A percentile compares a stretch with the other conserved stretches of the same genome.
Conservation (phyloP, 2,888 invertebrate genomes). For the Megamerina dolium region DNA sequence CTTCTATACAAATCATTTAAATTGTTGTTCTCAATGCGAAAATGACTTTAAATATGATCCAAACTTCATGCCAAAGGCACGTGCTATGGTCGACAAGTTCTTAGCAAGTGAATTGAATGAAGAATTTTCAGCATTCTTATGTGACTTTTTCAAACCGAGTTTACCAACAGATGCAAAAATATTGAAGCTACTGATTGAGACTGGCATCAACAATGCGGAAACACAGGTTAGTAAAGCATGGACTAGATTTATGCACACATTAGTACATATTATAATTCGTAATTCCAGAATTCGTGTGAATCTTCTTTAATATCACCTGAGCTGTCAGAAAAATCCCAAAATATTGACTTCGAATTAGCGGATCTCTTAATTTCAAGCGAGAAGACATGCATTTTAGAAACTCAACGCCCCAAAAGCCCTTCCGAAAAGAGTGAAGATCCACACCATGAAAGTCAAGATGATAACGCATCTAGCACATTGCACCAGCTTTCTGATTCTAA, state of each 20-base stretch:
- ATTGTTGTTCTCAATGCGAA: slow-evolving; percentile 48
- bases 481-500: slow-evolving; percentile 48
- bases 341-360: slow-evolving; percentile 49
- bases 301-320: slow-evolving; percentile 49
- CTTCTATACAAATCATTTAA: slow-evolving; percentile 52
- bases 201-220: slow-evolving; percentile 59
- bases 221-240: slow-evolving; percentile 30
- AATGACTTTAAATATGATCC: slow-evolving; percentile 45
- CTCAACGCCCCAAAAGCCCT: slow-evolving; percentile 44
- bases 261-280: neutral
- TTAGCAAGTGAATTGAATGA: slow-evolving; percentile 48
- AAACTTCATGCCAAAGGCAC: slow-evolving; percentile 46
- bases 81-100: slow-evolving; percentile 45
- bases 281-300: slow-evolving; percentile 42
- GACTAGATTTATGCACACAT: too few relatives aligned
- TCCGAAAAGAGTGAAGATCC: slow-evolving; percentile 48
- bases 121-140: slow-evolving; percentile 47
- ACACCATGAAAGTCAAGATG: slow-evolving; percentile 46
- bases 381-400: slow-evolving; percentile 45
- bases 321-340: slow-evolving; percentile 47
- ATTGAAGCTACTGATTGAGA: slow-evolving; percentile 66
- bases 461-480: slow-evolving; percentile 44
- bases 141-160: slow-evolving; percentile 55
- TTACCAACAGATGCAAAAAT: slow-evolving; percentile 66
- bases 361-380: slow-evolving; percentile 48